Percentiles rank a stretch among this genome's conserved stretches.
These are phyloP conservation scores for Cichlasoma orientale DNA, from an alignment of 2,797 vertebrate genomes.

Conservation along the genomic window DNA sequence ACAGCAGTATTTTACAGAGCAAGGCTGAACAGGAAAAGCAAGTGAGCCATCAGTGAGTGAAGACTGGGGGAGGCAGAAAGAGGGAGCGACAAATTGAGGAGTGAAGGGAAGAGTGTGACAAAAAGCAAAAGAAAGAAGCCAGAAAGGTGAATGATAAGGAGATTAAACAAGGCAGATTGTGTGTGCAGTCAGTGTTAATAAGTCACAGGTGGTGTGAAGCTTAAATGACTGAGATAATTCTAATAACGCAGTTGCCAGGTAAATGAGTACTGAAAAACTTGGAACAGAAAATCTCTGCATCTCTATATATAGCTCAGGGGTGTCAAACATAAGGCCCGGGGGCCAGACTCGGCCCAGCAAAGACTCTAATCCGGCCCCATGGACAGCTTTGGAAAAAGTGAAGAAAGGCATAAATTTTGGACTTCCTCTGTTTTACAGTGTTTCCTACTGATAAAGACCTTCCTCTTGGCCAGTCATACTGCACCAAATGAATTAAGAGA, in stretches of 20 bases:
- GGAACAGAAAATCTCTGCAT: not conserved
- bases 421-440: too few relatives aligned
- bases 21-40: conserved; percentile 26
- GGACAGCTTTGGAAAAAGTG: too few relatives aligned
- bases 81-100: not conserved
- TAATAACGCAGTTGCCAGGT: not conserved
- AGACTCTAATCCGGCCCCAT: too few relatives aligned
- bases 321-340: too few relatives aligned
- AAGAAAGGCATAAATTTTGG: too few relatives aligned
- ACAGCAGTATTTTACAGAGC: conserved; percentile 41
- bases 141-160: conserved; percentile 21
- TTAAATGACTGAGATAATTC: conserved; percentile 10
- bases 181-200: conserved; percentile 7
- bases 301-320: not conserved
- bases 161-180: conserved; percentile 16
- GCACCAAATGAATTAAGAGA: too few relatives aligned
- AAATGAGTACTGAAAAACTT: not conserved
- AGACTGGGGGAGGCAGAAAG: not conserved
- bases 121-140: conserved; percentile 4
- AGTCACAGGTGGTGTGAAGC: conserved; percentile 6
- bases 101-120: not conserved
- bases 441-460: too few relatives aligned
- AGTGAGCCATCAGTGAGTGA: conserved; percentile 24
- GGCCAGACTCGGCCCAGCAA: too few relatives aligned
- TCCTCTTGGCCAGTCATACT: too few relatives aligned